These are phyloP conservation scores for Papilio aristodemus DNA, from an alignment of 1,140 invertebrate genomes.

Conservation along the genomic window DNA sequence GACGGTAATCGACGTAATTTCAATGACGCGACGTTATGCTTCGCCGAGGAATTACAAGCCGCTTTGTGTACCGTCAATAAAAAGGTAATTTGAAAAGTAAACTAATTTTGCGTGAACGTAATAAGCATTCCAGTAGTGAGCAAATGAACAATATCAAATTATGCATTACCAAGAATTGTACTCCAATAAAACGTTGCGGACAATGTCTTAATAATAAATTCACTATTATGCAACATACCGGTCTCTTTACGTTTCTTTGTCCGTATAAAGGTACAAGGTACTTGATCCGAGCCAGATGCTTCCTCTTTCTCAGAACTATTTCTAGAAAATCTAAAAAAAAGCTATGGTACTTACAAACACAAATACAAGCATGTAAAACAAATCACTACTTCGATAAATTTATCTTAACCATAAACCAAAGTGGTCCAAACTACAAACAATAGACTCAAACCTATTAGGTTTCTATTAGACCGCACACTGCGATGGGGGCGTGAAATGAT, in stretches of 20 bases:
- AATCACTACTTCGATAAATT: background rate
- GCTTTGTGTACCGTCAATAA: conserved; percentile 42
- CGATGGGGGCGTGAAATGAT: conserved; percentile 48
- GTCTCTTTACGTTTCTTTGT: background rate
- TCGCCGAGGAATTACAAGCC: conserved; percentile 34
- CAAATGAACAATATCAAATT: conserved; percentile 20
- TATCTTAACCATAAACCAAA: conserved; percentile 24
- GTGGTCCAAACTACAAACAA: conserved; percentile 31
- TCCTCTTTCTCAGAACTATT: too few relatives aligned
- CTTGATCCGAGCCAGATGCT: too few relatives aligned
- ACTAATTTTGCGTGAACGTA: conserved; percentile 29
- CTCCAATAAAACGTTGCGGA: background rate
- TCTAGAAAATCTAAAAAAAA: too few relatives aligned
- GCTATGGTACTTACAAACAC: background rate
- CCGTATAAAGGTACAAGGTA: background rate
- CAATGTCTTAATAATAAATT: conserved; percentile 11
- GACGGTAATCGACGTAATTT: conserved; percentile 68
- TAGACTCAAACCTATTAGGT: conserved; percentile 26
- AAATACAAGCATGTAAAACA: background rate
- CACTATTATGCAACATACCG: background rate
- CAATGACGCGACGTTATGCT: conserved; percentile 48
- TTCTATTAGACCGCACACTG: conserved; percentile 59
- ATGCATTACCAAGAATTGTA: conserved; percentile 19
- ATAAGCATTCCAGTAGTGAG: conserved; percentile 7
- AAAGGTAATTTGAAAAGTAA: conserved; percentile 24